Base-by-base conservation (phyloP, 2,888 invertebrate genomes). In the Luffia ferchaultella region DNA sequence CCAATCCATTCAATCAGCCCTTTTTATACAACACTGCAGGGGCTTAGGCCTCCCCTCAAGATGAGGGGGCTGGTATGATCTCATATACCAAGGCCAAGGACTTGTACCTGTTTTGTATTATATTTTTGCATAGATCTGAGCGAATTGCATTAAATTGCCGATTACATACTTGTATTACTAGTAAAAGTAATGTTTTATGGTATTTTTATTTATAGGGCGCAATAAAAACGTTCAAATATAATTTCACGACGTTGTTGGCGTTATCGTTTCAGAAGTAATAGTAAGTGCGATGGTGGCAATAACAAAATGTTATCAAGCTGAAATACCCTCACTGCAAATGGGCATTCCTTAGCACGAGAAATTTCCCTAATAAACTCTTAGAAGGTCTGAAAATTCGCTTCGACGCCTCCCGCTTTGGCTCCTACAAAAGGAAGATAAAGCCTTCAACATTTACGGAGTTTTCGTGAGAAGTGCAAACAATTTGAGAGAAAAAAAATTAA, bases 301-400 rank as follows among this genome's bases (percentile, higher is more conserved):
- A 17, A 42, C 41, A 42, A 20, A 2, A 19, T 1, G 20, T 17
- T 16, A 5, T 43, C 49, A 43, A 42, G 43, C 9, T n/a, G 16
- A 2, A 17, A 18, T 12, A 18, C 16, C 58, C 62, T 57, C 61
- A 65, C 63, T 69, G 70, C 64, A 60, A 57, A 57, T 57, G 55
- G 53, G 55, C 58, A 55, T 56, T 50, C 59, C 57, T 54, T 48
- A 45, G 56, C 50, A 54, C 58, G 57, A 51, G 5, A 58, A 65
- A 68, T 69, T 67, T 63, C 57, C 63, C 64, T 70, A 66, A 68
- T 73, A 70, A 67, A 70, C 68, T 63, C 67, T 60, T 53, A 57
- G 61, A 3, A 3, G 30, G 30, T 59, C 59, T 60, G 59, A 59
- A 62, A 57, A 62, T 61, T 63, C 58, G 57, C 60, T 58, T 61